These are phyloP conservation scores for Zelleria hepariella DNA, from an alignment of 2,888 invertebrate genomes.

Conservation along the genomic window DNA sequence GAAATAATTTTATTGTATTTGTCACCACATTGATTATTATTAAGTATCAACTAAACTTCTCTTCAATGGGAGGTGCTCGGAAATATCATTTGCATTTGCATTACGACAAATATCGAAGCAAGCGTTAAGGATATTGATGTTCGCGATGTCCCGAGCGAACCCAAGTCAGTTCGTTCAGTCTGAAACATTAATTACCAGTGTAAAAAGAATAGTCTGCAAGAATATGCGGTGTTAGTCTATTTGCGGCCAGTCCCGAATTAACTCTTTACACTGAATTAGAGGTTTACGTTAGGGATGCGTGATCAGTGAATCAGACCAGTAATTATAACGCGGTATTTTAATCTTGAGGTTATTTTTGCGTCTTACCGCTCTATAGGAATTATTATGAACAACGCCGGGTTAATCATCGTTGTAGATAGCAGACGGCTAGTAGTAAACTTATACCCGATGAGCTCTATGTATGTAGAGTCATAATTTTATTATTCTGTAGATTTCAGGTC, in stretches of 20 bases:
- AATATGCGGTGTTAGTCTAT: neutral
- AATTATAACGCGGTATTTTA: constrained; percentile 1
- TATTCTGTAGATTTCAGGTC: no score
- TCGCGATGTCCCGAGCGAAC: no score
- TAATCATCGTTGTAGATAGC: neutral
- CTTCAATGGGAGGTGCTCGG: no score
- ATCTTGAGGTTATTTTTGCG: neutral
- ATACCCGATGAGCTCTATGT: no score
- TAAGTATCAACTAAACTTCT: no score
- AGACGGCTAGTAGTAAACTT: neutral
- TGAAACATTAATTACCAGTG: no score
- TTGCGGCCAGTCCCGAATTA: neutral
- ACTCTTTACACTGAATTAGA: neutral
- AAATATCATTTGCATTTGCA: no score
- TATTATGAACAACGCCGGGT: neutral
- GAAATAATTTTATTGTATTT: no score
- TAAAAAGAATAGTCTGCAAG: neutral
- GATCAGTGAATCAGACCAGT: neutral
- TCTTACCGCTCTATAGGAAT: neutral
- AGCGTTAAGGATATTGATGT: no score
- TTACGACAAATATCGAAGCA: no score
- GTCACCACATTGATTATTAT: no score
- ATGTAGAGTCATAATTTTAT: no score
- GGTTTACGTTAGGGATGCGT: neutral
- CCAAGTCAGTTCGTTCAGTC: neutral